phyloP scores from a whole-genome alignment of 2,797 vertebrate species.

The Cyprinella venusta region DNA sequence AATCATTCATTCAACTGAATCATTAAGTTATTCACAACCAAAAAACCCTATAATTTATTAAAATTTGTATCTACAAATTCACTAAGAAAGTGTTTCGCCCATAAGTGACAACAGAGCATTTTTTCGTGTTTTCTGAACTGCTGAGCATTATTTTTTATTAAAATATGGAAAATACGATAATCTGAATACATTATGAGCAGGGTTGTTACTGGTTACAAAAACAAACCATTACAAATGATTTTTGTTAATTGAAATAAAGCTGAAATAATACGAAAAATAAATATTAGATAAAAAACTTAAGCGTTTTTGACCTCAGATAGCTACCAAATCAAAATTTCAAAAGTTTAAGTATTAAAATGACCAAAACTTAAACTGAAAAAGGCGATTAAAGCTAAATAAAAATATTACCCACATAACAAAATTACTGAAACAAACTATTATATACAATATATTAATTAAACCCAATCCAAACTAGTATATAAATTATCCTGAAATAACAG shows the following conservation, averaged over 20 bases:
- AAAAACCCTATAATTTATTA: no score
- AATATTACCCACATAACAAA: not conserved
- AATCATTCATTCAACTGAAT: not conserved
- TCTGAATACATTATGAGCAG: no score
- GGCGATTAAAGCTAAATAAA: not conserved
- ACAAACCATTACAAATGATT: not conserved
- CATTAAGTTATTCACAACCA: no score
- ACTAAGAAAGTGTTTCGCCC: no score
- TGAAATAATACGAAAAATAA: not conserved
- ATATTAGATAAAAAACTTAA: not conserved
- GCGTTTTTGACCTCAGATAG: no score
- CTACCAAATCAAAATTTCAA: not conserved
- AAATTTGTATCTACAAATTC: no score
- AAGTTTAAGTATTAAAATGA: not conserved
- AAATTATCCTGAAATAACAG: not conserved
- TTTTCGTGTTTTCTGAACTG: no score
- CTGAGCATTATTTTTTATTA: no score
- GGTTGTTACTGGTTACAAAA: no score
- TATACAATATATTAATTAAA: not conserved
- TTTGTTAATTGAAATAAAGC: not conserved
- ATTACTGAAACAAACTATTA: not conserved
- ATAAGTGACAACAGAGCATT: no score
- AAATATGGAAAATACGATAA: no score
- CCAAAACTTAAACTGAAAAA: not conserved
- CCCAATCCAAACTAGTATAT: not conserved